Evolutionary conservation across 2,113 vertebrate genomes (phyloP), one percentile per base, ranked within the genome.

Genomic region (Manacus vitellinus): DNA sequence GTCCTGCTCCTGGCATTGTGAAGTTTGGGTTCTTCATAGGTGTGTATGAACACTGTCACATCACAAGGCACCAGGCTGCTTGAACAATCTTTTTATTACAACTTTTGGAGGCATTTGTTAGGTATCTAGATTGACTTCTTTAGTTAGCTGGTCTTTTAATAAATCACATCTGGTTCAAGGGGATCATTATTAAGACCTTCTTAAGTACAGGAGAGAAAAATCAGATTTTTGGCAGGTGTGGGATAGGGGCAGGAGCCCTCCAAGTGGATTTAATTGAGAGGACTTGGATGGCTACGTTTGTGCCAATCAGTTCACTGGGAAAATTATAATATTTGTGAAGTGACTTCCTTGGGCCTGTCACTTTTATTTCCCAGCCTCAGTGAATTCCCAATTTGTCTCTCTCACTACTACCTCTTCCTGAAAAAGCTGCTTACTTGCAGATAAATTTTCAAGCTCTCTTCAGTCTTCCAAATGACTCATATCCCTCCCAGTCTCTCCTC

Each of bases 391-490:
- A 5, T 30, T 28, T 9, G 2, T 62, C 15, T 49, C 12, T 67
- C 66, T 76, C 28, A 54, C 58, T 58, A 20, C 25, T 63, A 33
- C 17, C 51, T 80, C 56, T 86, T 28, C 24, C 20, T 0, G 0
- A 8, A 59, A 84, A 78, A 75, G 19, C 73, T 92, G 47, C 80
- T 87, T 73, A 17, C 52, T 94, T 82, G 41, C 30, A 88, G 56
- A 56, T 65, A 89, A 68, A 65, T 89, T 87, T 97, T 49, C 70
- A 67, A 59, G 46, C 35, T 59, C 51, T 70, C 27, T 63, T 94
- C 56, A 24, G 19, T 67, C 39, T 41, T 94, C 51, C 24, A n/a
- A 52, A 74, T 13, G 10, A 44, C 59, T 79, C 35, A 2, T 59
- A 67, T 52, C 27, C 65, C 65, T 35, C 52, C 23, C 28, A 28